Evolutionary conservation across 1,140 invertebrate genomes (phyloP), one percentile per base, ranked within the genome.

Genomic region (Dendroctonus ponderosae): DNA sequence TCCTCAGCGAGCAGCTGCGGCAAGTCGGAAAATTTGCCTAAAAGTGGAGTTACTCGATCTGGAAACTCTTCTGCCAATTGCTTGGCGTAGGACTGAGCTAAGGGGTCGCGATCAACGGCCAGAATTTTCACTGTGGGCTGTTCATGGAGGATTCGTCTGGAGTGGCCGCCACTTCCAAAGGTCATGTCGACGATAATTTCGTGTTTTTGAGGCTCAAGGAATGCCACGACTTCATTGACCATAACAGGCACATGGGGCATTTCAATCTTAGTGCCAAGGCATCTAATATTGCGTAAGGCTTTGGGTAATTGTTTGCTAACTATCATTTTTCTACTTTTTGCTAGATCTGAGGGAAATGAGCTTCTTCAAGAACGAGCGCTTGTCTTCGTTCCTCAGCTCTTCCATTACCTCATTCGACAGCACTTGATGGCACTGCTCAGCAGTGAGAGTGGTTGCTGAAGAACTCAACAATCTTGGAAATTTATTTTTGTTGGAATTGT

Each of bases 81-180:
- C 70, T 84, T 72, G 0, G 93, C 90, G 76, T 85, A 82, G 46
- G 88, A 77, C 80, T 88, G 82, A 37, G 93, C 91, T 46, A 85
- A 54, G 6, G 92, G 93, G 82, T 98, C 96, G 78, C 95, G 83
- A 79, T 98, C 96, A 67, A 96, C 79, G n/a, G 90, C 91, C 74
- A 90, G 86, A 11, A 97, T 76, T 72, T 80, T 85, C 7, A 86
- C 76, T 72, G 82, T 74, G 7, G 82, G 79, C 43, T 79, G 74
- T 40, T 75, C 67, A 72, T 87, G 75, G 60, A 93, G 77, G 66
- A 92, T 81, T 79, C 76, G 72, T 71, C 80, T 79, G 69, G 89
- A 85, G 79, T 97, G 95, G n/a, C 94, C 94, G 37, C 96, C 96
- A 61, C 89, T 89, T 48, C 96, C 95, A 85, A 97, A 97, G 38